Percentiles rank a stretch among this genome's conserved stretches.
phyloP scores from a whole-genome alignment of 2,113 vertebrate genomes.

The Catharus bicknelli region DNA sequence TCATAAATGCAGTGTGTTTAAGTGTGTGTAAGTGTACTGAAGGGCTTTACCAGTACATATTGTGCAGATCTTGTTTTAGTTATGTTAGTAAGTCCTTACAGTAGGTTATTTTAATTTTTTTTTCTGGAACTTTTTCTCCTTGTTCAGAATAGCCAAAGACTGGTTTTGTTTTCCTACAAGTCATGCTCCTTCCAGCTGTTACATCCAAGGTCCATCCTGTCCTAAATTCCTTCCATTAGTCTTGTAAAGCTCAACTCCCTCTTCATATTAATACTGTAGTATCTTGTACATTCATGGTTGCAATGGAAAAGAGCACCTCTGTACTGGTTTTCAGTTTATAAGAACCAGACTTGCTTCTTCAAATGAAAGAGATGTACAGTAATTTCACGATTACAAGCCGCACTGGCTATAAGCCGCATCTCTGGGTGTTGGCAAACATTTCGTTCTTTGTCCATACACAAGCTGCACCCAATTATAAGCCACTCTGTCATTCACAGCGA shows the following conservation, averaged over 20 bases:
- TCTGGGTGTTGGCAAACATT: no score
- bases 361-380: background rate
- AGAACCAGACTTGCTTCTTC: background rate
- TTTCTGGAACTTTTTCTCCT: background rate
- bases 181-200: background rate
- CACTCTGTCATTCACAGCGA: no score
- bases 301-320: background rate
- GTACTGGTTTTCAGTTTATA: background rate
- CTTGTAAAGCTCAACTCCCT: background rate
- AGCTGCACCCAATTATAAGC: no score
- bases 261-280: background rate
- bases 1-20: rapidly evolving
- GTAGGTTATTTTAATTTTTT: rapidly evolving
- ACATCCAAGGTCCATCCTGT: background rate
- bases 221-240: background rate
- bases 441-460: no score
- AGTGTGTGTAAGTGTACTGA: rapidly evolving
- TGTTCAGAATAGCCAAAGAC: background rate
- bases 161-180: background rate
- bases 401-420: no score
- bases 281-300: background rate
- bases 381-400: no score
- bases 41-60: background rate
- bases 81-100: background rate
- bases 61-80: background rate